Conservation (phyloP, 53 echinoderm and acorn worm genomes). For the Holothuria leucospilota region DNA sequence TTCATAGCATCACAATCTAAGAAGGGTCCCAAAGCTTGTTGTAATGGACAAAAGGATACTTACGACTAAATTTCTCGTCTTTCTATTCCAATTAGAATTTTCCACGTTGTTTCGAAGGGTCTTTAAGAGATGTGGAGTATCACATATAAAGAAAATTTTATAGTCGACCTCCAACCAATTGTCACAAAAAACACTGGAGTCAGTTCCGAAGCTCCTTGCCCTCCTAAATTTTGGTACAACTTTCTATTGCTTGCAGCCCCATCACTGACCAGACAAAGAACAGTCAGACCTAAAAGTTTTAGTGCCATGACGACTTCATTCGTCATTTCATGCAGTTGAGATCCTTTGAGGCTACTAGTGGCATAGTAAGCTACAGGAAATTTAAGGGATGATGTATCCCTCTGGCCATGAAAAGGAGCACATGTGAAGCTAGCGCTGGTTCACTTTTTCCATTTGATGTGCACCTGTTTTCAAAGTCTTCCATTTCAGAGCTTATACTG, state of each 20-base stretch:
- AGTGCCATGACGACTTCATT: too few relatives aligned
- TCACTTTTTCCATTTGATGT: background rate
- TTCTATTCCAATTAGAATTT: slow-evolving; percentile 63
- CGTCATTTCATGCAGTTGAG: too few relatives aligned
- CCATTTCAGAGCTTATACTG: background rate
- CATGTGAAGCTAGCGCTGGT: slow-evolving; percentile 68
- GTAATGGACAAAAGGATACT: background rate
- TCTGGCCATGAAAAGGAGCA: slow-evolving; percentile 66
- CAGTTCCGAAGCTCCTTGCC: background rate
- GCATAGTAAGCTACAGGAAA: slow-evolving; percentile 65
- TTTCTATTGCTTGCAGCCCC: too few relatives aligned
- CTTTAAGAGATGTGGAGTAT: slow-evolving; percentile 75
- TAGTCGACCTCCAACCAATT: slow-evolving; percentile 54
- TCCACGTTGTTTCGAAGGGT: slow-evolving; percentile 74
- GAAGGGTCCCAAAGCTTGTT: too few relatives aligned
- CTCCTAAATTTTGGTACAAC: slow-evolving; percentile 38
- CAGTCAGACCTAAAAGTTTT: slow-evolving; percentile 56
- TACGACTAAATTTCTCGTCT: slow-evolving; percentile 54
- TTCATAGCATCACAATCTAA: too few relatives aligned
- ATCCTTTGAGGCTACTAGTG: slow-evolving; percentile 15
- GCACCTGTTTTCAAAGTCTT: slow-evolving; percentile 11
- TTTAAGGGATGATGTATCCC: slow-evolving; percentile 57
- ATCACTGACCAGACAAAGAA: slow-evolving; percentile 60
- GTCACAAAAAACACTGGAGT: background rate
- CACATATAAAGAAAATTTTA: slow-evolving; percentile 67